Conservation (phyloP, 2,113 vertebrate species). For the Barnardius zonarius region DNA sequence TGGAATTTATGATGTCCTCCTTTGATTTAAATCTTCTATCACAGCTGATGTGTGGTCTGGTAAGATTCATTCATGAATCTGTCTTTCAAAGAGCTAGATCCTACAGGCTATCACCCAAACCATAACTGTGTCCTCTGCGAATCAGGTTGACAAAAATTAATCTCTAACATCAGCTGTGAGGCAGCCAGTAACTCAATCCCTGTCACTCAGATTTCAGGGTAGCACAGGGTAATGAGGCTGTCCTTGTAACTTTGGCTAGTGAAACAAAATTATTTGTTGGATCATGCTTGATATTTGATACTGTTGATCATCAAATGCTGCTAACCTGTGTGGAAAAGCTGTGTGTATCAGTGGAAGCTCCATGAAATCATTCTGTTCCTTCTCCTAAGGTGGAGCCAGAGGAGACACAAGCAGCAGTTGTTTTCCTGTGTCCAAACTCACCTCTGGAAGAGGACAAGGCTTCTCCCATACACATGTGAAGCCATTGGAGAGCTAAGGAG, state of each 20-base stretch:
- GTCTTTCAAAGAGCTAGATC: background rate
- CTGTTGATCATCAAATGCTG: background rate
- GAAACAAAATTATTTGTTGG: background rate
- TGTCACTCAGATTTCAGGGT: background rate
- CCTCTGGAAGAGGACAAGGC: background rate
- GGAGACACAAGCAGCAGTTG: background rate
- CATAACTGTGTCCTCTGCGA: background rate
- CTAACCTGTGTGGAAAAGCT: background rate
- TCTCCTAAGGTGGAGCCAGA: background rate
- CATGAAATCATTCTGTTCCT: background rate
- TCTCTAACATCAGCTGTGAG: conserved; percentile 14
- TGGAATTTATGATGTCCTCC: background rate
- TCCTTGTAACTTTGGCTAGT: background rate
- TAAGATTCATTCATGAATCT: background rate
- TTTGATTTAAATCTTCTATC: background rate
- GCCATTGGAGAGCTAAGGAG: background rate
- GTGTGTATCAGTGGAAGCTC: background rate
- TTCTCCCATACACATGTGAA: background rate
- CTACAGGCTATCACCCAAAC: background rate
- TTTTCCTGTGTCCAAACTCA: background rate
- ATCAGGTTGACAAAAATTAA: conserved; percentile 3
- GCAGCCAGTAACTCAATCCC: background rate
- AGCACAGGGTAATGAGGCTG: background rate
- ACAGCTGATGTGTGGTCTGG: background rate
- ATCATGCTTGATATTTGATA: background rate